Conservation (phyloP, 2,888 invertebrate genomes). For the Strigamia maritima region DNA sequence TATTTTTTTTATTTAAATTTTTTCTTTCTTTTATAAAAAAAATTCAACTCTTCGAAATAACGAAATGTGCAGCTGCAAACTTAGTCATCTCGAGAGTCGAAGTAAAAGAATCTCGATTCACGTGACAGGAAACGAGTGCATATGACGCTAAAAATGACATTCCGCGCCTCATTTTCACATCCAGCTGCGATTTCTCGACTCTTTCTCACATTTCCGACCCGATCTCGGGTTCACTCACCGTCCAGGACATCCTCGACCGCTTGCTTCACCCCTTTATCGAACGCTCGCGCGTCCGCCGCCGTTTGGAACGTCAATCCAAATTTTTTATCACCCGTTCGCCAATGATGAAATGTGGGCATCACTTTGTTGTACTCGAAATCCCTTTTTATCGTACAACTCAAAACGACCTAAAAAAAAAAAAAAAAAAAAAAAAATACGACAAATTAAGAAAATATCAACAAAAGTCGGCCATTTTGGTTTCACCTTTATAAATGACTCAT, state of each 20-base stretch:
- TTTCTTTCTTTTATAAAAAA: neutral
- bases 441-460: neutral
- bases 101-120: neutral
- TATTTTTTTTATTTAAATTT: no score
- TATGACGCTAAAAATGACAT: constrained; percentile 4
- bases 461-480: neutral
- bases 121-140: neutral
- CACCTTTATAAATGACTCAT: neutral
- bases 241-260: constrained; percentile 86
- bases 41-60: no score
- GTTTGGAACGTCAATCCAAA: constrained; percentile 95
- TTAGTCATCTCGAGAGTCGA: neutral
- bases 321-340: constrained; percentile 91
- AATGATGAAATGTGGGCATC: constrained; percentile 98
- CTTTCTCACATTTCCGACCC: neutral
- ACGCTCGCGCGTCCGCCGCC: constrained; percentile 85
- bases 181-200: neutral
- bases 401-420: constrained; percentile 67
- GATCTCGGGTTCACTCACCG: constrained; percentile 68
- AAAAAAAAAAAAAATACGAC: no score
- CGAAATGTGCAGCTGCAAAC: neutral
- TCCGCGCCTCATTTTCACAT: neutral
- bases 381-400: constrained; percentile 90
- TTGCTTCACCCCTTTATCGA: constrained; percentile 84
- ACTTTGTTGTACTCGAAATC: constrained; percentile 96